These are phyloP conservation scores for Ormyrus pomaceus DNA, from an alignment of 2,888 invertebrate genomes.

Conservation along the genomic window DNA sequence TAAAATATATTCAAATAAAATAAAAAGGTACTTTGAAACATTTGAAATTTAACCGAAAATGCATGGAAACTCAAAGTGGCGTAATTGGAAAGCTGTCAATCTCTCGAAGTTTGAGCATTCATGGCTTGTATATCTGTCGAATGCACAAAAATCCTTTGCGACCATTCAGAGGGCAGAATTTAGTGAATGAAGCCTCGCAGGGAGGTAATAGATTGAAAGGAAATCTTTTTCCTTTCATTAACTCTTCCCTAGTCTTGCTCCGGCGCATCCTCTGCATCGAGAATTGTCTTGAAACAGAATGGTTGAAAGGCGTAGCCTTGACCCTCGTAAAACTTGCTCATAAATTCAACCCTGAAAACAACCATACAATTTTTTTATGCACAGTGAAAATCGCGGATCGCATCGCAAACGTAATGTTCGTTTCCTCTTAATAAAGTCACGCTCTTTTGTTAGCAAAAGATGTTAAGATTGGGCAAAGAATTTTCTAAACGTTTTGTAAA, in stretches of 20 bases:
- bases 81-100: slow-evolving; percentile 43
- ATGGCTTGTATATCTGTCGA: slow-evolving; percentile 39
- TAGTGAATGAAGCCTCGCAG: neutral
- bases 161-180: slow-evolving; percentile 24
- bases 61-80: neutral
- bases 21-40: no score
- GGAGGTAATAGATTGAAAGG: no score
- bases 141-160: slow-evolving; percentile 39
- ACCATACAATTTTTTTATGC: slow-evolving; percentile 2
- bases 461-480: no score
- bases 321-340: slow-evolving; percentile 85
- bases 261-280: slow-evolving; percentile 49
- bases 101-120: slow-evolving; percentile 37
- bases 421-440: no score
- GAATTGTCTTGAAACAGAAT: slow-evolving; percentile 80
- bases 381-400: no score
- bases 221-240: neutral
- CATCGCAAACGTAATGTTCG: no score
- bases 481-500: no score
- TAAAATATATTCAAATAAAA: no score
- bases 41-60: no score
- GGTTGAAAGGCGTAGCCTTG: slow-evolving; percentile 82
- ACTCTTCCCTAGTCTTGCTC: slow-evolving; percentile 36
- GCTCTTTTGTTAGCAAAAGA: no score
- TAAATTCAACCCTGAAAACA: slow-evolving; percentile 83